These are phyloP conservation scores for Eidolon helvum DNA, from an alignment of 2,113 vertebrate species.

Conservation along the genomic window DNA sequence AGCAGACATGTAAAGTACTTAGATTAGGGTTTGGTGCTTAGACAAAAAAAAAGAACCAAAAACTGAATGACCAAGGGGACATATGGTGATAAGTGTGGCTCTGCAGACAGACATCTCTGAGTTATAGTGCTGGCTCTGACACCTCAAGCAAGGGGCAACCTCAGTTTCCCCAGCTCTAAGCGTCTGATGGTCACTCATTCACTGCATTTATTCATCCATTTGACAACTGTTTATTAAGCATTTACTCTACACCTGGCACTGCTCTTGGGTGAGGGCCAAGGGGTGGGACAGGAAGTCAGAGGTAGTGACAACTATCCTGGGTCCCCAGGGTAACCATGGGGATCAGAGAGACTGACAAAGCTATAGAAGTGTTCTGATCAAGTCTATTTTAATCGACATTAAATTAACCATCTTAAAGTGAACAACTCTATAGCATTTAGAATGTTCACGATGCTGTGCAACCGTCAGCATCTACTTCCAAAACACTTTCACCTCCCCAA, in stretches of 20 bases:
- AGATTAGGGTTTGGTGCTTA: neutral
- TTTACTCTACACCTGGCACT: neutral
- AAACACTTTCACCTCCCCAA: neutral
- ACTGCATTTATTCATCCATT: neutral
- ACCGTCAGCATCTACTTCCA: neutral
- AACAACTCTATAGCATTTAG: neutral
- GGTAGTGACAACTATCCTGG: neutral
- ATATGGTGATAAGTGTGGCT: rapidly evolving
- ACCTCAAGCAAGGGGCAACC: neutral
- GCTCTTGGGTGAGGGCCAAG: neutral
- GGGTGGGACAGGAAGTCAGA: neutral
- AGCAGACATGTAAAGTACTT: neutral
- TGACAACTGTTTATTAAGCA: neutral
- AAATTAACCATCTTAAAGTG: neutral
- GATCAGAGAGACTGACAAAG: neutral
- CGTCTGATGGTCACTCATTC: neutral
- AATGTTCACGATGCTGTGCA: no score
- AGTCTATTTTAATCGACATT: neutral
- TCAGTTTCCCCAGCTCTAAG: neutral
- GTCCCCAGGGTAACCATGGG: neutral
- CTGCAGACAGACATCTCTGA: neutral
- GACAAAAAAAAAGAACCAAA: neutral
- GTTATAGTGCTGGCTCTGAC: neutral
- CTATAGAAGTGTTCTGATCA: neutral
- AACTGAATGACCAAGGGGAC: neutral